Conservation (phyloP, 2,113 vertebrate species). For the Paratilapia polleni region DNA sequence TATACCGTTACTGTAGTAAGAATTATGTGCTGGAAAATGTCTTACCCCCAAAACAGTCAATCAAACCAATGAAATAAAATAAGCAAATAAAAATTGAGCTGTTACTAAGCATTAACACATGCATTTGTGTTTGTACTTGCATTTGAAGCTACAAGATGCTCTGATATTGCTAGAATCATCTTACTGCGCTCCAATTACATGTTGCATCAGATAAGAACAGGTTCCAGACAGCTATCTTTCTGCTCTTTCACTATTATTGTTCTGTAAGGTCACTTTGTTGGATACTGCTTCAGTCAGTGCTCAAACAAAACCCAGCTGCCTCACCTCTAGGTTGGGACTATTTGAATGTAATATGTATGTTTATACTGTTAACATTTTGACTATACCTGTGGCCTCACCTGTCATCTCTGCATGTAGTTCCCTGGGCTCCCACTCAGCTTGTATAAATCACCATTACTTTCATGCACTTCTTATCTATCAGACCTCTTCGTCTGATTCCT, state of each 20-base stretch:
- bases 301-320: not conserved
- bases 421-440: not conserved
- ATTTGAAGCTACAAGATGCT: not conserved
- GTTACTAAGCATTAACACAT: not conserved
- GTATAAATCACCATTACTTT: constrained; percentile 6
- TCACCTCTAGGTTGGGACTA: not conserved
- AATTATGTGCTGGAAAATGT: not conserved
- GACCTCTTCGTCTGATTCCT: not conserved
- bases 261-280: not conserved
- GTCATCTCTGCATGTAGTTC: not conserved
- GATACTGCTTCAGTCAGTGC: not conserved
- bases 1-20: not conserved
- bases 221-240: not conserved
- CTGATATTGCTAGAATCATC: not conserved
- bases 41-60: not conserved
- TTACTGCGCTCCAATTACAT: not conserved
- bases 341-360: constrained; percentile 5
- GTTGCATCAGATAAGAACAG: not conserved
- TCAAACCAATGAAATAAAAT: not conserved
- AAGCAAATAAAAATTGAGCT: not conserved
- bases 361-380: not conserved
- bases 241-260: not conserved
- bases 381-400: not conserved
- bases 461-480: constrained; percentile 6
- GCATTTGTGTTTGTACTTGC: not conserved